Evolutionary conservation across 2,888 invertebrate genomes (phyloP).

Genomic region (Rhogogaster chlorosoma): DNA sequence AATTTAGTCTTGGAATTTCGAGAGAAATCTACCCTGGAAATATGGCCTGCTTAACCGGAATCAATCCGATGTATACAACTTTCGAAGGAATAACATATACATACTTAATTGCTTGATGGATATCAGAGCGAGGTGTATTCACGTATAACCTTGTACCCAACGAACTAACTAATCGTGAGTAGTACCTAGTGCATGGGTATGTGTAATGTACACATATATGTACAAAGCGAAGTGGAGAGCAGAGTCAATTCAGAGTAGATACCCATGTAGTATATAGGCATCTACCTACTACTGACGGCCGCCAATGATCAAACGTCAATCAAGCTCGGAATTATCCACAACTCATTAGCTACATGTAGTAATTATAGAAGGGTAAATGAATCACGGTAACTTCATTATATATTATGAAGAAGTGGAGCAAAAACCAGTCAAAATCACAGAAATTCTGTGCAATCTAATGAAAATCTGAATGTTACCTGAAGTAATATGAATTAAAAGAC

Average conservation of each 20-base stretch:
- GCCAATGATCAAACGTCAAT: slow-evolving; percentile 69
- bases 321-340: slow-evolving; percentile 67
- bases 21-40: too few species aligned
- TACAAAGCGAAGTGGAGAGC: not conserved
- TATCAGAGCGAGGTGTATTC: not conserved
- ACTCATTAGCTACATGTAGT: slow-evolving; percentile 62
- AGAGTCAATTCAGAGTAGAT: not conserved
- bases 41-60: too few species aligned
- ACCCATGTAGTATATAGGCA: not conserved
- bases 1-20: too few species aligned
- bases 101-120: not conserved
- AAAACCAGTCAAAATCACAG: too few species aligned
- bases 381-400: too few species aligned
- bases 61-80: not conserved
- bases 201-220: not conserved
- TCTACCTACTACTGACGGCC: slow-evolving; percentile 35
- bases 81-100: not conserved
- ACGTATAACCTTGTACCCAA: not conserved
- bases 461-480: too few species aligned
- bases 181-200: not conserved
- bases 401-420: too few species aligned
- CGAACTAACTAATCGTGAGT: not conserved
- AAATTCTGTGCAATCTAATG: too few species aligned
- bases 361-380: not conserved
- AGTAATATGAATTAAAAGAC: too few species aligned